Percentiles rank a stretch among this genome's conserved stretches.
phyloP scores from a whole-genome alignment of 2,888 invertebrate genomes.

The Polyommatus iphigenia region DNA sequence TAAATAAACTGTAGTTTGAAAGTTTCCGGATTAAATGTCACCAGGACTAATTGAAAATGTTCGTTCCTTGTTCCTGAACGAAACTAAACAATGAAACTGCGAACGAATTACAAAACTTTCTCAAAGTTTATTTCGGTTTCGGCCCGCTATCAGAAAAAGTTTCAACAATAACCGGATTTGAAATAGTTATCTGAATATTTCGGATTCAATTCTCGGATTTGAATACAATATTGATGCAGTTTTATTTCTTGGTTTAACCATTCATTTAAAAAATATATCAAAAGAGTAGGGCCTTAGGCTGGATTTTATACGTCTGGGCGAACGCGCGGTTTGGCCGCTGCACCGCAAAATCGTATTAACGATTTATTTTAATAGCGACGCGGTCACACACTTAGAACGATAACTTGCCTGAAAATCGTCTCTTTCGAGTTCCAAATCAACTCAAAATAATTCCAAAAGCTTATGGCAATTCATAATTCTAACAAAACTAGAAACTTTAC shows the following conservation, averaged over 20 bases:
- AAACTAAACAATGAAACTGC: slow-evolving; percentile 26
- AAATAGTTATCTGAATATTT: slow-evolving; percentile 10
- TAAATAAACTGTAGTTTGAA: neutral
- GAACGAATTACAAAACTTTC: slow-evolving; percentile 14
- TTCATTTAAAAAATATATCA: too few species aligned
- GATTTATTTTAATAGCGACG: too few species aligned
- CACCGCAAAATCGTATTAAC: too few species aligned
- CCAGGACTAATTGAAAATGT: slow-evolving; percentile 20
- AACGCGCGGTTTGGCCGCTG: too few species aligned
- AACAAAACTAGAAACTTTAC: neutral
- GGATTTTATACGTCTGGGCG: too few species aligned
- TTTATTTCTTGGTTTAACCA: too few species aligned
- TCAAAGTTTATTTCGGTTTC: slow-evolving; percentile 8
- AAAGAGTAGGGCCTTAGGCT: too few species aligned
- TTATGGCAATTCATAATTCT: neutral
- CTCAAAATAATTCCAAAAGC: neutral
- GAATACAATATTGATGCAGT: too few species aligned
- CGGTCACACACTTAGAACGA: too few species aligned
- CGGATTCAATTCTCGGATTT: too few species aligned
- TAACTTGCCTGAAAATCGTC: neutral
- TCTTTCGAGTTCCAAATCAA: neutral
- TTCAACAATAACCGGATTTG: slow-evolving; percentile 17
- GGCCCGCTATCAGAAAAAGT: slow-evolving; percentile 5
- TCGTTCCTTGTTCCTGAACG: slow-evolving; percentile 7
- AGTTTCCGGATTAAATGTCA: slow-evolving; percentile 29